Conservation (phyloP, 2,888 invertebrate species). For the Vanessa cardui region DNA sequence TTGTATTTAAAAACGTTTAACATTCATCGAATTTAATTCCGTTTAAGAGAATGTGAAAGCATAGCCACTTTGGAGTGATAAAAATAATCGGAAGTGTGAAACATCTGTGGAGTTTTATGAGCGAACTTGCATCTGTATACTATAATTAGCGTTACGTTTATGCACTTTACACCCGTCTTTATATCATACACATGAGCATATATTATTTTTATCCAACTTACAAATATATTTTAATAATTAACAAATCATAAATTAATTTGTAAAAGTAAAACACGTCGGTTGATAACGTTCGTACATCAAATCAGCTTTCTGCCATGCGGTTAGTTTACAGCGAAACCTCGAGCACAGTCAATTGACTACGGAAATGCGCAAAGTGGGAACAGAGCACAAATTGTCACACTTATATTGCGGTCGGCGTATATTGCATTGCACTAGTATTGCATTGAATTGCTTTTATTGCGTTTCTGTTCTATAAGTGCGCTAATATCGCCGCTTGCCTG, state of each 20-base stretch:
- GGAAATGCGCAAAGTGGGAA: slow-evolving; percentile 69
- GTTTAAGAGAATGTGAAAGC: slow-evolving; percentile 24
- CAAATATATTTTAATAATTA: background rate
- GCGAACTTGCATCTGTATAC: slow-evolving; percentile 32
- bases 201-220: background rate
- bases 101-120: slow-evolving; percentile 46
- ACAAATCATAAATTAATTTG: background rate
- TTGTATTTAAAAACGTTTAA: background rate
- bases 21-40: slow-evolving; percentile 15
- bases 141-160: slow-evolving; percentile 38
- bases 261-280: slow-evolving; percentile 32
- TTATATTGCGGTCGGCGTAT: slow-evolving; percentile 19
- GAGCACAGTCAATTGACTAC: slow-evolving; percentile 62
- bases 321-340: slow-evolving; percentile 82
- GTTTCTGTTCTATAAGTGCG: slow-evolving; percentile 62
- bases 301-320: slow-evolving; percentile 85
- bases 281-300: slow-evolving; percentile 38
- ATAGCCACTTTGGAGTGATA: slow-evolving; percentile 43
- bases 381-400: slow-evolving; percentile 58
- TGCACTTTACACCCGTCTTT: background rate
- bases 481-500: slow-evolving; percentile 85
- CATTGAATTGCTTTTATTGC: slow-evolving; percentile 82
- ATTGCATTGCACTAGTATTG: slow-evolving; percentile 39
- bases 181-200: too few relatives aligned
- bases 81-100: slow-evolving; percentile 48